These are phyloP conservation scores for Damaliscus lunatus DNA, from an alignment of 2,113 vertebrate genomes.

Conservation along the genomic window DNA sequence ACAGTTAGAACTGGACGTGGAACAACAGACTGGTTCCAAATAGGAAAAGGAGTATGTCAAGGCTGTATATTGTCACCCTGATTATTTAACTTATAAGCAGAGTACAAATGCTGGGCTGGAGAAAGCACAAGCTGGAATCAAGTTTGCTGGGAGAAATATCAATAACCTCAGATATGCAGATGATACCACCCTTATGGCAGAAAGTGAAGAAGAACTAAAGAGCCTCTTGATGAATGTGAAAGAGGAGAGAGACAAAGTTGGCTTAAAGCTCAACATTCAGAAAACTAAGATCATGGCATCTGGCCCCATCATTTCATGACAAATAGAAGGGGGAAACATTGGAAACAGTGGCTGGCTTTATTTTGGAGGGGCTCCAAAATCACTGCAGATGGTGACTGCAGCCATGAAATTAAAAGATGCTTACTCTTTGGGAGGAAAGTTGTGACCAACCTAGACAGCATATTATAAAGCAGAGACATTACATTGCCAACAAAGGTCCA, in stretches of 20 bases:
- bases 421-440: not conserved
- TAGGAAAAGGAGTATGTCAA: not conserved
- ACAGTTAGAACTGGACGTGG: not conserved
- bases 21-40: not conserved
- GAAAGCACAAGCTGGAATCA: not conserved
- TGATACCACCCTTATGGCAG: not conserved
- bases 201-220: not conserved
- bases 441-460: not conserved
- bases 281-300: not conserved
- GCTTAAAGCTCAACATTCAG: not conserved
- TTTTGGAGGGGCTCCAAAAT: no score
- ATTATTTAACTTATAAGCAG: not conserved
- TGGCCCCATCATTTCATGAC: fast-evolving
- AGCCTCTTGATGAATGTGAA: no score
- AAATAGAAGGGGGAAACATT: not conserved
- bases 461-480: not conserved
- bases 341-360: not conserved
- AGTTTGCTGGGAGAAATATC: fast-evolving
- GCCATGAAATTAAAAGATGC: no score
- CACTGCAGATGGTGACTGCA: no score
- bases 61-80: not conserved
- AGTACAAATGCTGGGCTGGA: not conserved
- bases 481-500: not conserved
- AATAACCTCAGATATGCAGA: not conserved
- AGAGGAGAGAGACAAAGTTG: no score